Evolutionary conservation across 2,888 invertebrate species (phyloP), one percentile per base, ranked within the genome.

Genomic region (Nemurella pictetii): DNA sequence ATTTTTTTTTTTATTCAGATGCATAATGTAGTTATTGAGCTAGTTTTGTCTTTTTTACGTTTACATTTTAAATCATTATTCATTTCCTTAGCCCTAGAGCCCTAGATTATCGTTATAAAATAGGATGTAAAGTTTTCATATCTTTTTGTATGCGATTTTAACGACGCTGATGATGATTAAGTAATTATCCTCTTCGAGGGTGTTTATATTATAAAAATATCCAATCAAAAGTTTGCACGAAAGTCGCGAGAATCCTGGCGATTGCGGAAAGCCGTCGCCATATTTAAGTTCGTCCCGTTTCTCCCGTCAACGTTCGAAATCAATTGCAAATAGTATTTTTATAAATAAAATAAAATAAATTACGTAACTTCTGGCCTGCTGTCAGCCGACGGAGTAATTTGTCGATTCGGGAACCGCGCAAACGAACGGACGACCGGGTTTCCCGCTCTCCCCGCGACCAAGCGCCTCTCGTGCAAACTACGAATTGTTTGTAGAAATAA

Each of bases 401-500:
- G 28, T 3, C 30, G n/a, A 55, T 12, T 55, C 20, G 55, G 55
- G 1, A n/a, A 26, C 77, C 77, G 7, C 12, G 77, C 77, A 25
- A 29, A 36, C 55, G 83, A 20, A 75, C 74, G 15, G 20, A 80
- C 35, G 20, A n/a, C 27, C 74, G 29, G 27, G 30, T 84, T 84
- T 81, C 28, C 29, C 35, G 35, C 83, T 25, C 27, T 72, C 26
- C 73, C 15, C 28, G 77, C 29, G 20, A 29, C 83, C 29, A 73
- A 35, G 73, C 28, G 36, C 80, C 55, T 83, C 32, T 84, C 84
- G 73, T 77, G 84, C 2, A 30, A 30, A 5, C 78, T 83, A 73
- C 85, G 85, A 85, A 84, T 84, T 85, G 36, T 77, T 72, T 86
- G 85, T 85, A 86, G 85, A 86, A 83, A 72, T 80, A 85, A 83